These are phyloP conservation scores for Aleiodes testaceus DNA, from an alignment of 2,888 invertebrate genomes.

Conservation along the genomic window DNA sequence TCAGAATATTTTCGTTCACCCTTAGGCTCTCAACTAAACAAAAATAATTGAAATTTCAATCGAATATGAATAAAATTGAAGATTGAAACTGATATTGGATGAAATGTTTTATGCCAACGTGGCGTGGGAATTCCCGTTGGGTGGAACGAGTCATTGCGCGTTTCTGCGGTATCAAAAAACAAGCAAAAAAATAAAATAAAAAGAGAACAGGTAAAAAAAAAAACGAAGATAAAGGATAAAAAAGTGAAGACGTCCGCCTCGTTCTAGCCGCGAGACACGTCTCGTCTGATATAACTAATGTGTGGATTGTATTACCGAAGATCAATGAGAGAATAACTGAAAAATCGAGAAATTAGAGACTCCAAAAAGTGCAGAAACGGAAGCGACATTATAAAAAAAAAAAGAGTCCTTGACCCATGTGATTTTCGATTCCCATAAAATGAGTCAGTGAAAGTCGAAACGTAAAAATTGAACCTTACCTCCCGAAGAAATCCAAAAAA, in stretches of 20 bases:
- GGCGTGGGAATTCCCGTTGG: constrained; percentile 36
- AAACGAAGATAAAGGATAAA: constrained; percentile 4
- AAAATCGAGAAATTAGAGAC: not conserved
- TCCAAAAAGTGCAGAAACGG: constrained; percentile 1
- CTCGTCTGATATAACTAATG: constrained; percentile 30
- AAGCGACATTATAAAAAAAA: not conserved
- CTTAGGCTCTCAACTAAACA: not conserved
- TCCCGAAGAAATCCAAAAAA: constrained; percentile 2
- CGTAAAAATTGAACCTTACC: constrained; percentile 5
- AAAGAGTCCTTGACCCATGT: constrained; percentile 39
- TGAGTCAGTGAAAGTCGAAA: constrained; percentile 18
- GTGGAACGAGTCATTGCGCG: constrained; percentile 31
- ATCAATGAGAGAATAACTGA: not conserved
- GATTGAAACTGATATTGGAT: constrained; percentile 9
- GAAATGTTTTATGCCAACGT: constrained; percentile 9
- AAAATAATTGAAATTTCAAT: not conserved
- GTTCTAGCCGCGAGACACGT: constrained; percentile 24
- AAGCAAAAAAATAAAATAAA: constrained; percentile 21
- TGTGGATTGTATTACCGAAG: constrained; percentile 32
- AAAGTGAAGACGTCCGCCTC: constrained; percentile 25
- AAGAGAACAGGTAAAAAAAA: constrained; percentile 8
- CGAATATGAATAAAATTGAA: not conserved
- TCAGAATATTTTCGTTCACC: not conserved
- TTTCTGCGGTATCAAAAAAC: constrained; percentile 39
- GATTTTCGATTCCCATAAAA: constrained; percentile 10